Base-by-base conservation (phyloP, 2,888 invertebrate genomes). In the Gonocerus acuteangulatus region DNA sequence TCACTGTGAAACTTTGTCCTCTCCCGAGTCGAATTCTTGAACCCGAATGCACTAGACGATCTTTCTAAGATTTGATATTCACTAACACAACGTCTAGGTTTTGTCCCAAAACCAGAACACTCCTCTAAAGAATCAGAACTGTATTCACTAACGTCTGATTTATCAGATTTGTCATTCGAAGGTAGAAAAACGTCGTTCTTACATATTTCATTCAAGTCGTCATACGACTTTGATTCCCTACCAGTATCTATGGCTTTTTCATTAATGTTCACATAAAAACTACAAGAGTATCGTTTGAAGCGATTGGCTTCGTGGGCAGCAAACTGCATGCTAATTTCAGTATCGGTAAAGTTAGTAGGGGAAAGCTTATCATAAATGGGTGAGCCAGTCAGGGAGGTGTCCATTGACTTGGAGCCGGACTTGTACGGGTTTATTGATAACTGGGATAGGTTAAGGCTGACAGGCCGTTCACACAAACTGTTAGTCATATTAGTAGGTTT, bases 41-140 rank as follows among this genome's bases (percentile, higher is more conserved):
- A 65, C 42, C 66, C 65, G 58, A 65, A 56, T 48, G 61, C 65
- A 61, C 64, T 66, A 44, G 60, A 59, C 48, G 62, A 61, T 48
- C 62, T 60, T 61, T 65, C 62, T 19, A 68, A 82, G 49, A 89
- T 86, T 72, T 88, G 88, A 70, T 88, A 89, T 70, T 88, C 87
- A 1, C 89, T 88, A 15, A 86, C 79, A 36, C 87, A 84, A 23
- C 87, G 74, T 61, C 86, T 78, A 0, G 87, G 77, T 13, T 74
- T 69, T 9, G 65, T 44, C 13, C 57, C 61, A 23, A 66, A 66
- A 56, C 69, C 67, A 73, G 70, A 81, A 69, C 81, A 83, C 65
- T 85, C 86, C 74, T 89, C 88, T 56, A 89, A 73, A 0, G 87
- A 87, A 74, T 89, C 89, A 0, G 87, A 87, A 52, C 87, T 87